Evolutionary conservation across 92 coral and sea anemone species (phyloP).

Genomic region (Porites lobata): DNA sequence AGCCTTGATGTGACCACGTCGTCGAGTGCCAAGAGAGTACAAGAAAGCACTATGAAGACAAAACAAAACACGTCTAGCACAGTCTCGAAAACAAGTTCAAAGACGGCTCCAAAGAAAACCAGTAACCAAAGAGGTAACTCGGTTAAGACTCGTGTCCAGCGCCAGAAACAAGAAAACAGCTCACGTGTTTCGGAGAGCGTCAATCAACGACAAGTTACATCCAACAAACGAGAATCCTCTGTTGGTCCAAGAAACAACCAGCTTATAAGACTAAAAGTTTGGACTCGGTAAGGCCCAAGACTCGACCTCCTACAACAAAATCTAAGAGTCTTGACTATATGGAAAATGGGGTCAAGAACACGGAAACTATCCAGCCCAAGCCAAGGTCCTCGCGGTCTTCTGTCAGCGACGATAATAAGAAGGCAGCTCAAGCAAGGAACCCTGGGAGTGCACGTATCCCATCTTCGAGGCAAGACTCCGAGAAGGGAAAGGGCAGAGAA

Average conservation of each 20-base stretch:
- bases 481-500: not conserved
- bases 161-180: slow-evolving; percentile 18
- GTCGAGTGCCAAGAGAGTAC: not conserved
- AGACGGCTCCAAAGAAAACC: not conserved
- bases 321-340: slow-evolving; percentile 21
- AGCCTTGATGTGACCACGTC: slow-evolving; percentile 11
- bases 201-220: not conserved
- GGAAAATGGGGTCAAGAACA: not conserved
- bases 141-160: slow-evolving; percentile 12
- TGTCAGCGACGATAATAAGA: slow-evolving; percentile 32
- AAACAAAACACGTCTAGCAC: not conserved
- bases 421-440: not conserved
- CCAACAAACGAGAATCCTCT: not conserved
- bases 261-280: slow-evolving; percentile 23
- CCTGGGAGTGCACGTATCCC: not conserved
- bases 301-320: slow-evolving; percentile 26
- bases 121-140: slow-evolving; percentile 7
- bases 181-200: not conserved
- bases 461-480: not conserved
- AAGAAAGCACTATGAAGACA: not conserved
- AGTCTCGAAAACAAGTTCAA: not conserved
- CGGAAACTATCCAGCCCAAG: not conserved
- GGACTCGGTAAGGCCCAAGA: slow-evolving; percentile 19
- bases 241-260: slow-evolving; percentile 9
- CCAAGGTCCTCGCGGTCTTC: slow-evolving; percentile 4